These are phyloP conservation scores for Antennarius maculatus DNA, from an alignment of 2,797 vertebrate genomes.

Conservation along the genomic window DNA sequence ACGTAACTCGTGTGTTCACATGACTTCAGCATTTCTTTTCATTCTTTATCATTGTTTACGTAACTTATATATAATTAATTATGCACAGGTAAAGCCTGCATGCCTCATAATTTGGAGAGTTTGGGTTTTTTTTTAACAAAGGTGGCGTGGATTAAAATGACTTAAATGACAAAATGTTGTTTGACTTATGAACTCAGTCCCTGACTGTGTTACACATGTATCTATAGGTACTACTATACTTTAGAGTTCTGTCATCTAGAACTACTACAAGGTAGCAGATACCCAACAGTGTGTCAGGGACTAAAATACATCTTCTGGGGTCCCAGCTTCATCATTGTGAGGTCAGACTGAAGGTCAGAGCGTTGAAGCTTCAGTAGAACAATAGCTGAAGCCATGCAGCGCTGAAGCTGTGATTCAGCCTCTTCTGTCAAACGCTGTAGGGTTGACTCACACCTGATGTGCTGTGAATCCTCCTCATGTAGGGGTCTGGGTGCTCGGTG, in stretches of 20 bases:
- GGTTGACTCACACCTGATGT: conserved; percentile 44
- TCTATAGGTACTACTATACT: no score
- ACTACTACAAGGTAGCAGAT: conserved; percentile 7
- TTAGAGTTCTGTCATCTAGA: neutral
- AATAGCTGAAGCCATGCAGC: conserved; percentile 1
- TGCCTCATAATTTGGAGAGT: no score
- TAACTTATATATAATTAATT: no score
- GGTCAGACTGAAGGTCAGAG: conserved; percentile 13
- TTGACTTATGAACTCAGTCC: no score
- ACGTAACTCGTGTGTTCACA: no score
- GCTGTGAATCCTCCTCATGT: conserved; percentile 47
- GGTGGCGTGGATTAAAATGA: no score
- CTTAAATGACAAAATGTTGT: no score
- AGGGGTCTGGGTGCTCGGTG: conserved; percentile 34
- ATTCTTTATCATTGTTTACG: no score
- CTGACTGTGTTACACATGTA: no score
- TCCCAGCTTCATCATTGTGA: conserved; percentile 12
- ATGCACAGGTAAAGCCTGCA: no score
- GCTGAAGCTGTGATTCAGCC: conserved; percentile 3
- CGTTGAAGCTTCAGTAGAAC: conserved; percentile 9
- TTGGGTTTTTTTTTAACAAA: conserved; percentile 1
- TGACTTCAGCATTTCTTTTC: no score
- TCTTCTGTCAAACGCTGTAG: conserved; percentile 35
- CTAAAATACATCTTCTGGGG: conserved; percentile 8
- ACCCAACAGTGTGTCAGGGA: conserved; percentile 3